A percentile compares a stretch with the other conserved stretches of the same genome.
These are phyloP conservation scores for Platysternon megacephalum DNA, from an alignment of 2,113 vertebrate species.

Conservation along the genomic window DNA sequence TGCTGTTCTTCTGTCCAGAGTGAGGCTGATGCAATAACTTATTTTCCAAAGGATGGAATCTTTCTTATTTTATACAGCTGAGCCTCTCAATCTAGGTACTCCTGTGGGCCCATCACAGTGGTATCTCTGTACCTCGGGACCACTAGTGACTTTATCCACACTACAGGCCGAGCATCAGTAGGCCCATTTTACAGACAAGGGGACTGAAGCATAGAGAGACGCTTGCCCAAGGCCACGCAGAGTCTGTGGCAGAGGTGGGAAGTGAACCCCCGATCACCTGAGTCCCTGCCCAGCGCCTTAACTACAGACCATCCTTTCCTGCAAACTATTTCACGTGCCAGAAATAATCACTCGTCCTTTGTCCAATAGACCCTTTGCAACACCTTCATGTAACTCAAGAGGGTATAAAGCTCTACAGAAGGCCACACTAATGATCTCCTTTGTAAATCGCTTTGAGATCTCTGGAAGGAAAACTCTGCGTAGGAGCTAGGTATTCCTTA, in stretches of 20 bases:
- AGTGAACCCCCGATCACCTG: neutral
- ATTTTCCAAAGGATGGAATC: neutral
- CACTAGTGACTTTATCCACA: neutral
- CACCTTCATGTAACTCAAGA: neutral
- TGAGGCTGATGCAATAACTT: neutral
- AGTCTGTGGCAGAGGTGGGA: neutral
- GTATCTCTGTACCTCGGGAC: too few relatives aligned
- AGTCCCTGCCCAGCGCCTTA: neutral
- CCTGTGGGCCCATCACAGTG: neutral
- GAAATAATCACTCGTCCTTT: neutral
- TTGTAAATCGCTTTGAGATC: neutral
- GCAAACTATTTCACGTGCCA: neutral
- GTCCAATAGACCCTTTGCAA: neutral
- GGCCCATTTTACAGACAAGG: neutral
- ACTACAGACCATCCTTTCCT: neutral
- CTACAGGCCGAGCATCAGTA: neutral
- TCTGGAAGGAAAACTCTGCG: neutral
- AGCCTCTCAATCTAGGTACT: neutral
- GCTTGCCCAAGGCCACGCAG: neutral
- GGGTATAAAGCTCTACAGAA: neutral
- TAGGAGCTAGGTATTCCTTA: neutral
- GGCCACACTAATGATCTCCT: neutral
- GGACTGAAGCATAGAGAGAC: neutral
- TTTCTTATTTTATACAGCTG: neutral
- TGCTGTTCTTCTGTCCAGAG: accelerated